Conservation (phyloP, 2,797 vertebrate species). For the Oceanodroma leucorhoa region DNA sequence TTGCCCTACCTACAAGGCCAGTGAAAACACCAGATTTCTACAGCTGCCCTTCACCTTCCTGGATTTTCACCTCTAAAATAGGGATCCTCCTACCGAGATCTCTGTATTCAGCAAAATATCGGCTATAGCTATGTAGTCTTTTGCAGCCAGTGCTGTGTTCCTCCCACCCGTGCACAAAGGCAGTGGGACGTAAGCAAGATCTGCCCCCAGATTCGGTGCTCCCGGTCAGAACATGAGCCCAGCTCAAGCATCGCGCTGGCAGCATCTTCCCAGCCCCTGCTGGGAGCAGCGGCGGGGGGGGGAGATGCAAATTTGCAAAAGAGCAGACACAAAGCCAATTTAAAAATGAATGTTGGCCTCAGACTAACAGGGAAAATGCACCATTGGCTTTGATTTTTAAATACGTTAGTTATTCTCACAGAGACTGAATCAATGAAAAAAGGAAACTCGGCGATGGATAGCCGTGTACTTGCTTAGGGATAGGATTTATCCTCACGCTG, state of each 20-base stretch:
- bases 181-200: background rate
- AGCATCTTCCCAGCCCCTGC: background rate
- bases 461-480: background rate
- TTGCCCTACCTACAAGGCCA: background rate
- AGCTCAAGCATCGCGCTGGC: background rate
- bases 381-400: slow-evolving; percentile 51
- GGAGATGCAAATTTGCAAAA: background rate
- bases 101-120: background rate
- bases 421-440: background rate
- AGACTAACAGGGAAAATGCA: background rate
- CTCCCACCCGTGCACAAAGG: background rate
- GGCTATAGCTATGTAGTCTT: background rate
- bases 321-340: background rate
- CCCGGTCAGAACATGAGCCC: background rate
- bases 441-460: background rate
- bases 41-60: background rate
- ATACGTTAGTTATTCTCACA: background rate
- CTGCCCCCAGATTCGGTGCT: accelerated
- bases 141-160: background rate
- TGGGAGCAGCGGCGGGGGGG: background rate
- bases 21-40: background rate
- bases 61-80: background rate
- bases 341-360: background rate
- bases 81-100: background rate
- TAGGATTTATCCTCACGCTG: background rate